A percentile compares a stretch with the other conserved stretches of the same genome.
Evolutionary conservation across 2,797 vertebrate species (phyloP).

Genomic region (Onychomys arenicola): DNA sequence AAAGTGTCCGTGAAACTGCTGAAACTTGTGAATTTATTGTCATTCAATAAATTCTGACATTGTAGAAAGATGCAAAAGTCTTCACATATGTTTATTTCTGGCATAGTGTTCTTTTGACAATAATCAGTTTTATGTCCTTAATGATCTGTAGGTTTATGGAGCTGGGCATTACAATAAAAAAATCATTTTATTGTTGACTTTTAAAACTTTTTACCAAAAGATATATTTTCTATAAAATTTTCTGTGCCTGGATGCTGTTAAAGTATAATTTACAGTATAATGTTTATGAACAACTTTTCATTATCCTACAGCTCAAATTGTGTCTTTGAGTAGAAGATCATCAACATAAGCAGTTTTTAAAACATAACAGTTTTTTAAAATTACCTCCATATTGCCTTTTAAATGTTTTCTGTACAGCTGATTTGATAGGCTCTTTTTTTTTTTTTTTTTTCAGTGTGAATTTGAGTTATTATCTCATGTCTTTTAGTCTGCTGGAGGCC

Average conservation of each 20-base stretch:
- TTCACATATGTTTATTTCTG: neutral
- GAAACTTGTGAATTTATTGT: neutral
- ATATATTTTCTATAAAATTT: neutral
- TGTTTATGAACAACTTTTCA: neutral
- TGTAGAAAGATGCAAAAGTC: neutral
- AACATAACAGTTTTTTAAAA: neutral
- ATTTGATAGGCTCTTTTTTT: neutral
- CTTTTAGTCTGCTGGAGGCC: neutral
- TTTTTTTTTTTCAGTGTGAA: neutral
- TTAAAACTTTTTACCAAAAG: neutral
- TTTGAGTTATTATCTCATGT: neutral
- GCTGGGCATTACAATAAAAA: neutral
- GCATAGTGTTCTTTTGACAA: neutral
- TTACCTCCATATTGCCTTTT: neutral
- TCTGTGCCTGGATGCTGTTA: neutral
- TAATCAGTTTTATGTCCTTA: neutral
- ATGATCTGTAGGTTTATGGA: neutral
- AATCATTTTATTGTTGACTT: neutral
- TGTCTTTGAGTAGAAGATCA: neutral
- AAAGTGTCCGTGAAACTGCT: neutral
- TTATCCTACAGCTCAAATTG: neutral
- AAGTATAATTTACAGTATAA: neutral
- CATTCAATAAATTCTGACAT: neutral
- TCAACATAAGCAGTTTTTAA: neutral
- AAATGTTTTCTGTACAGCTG: neutral